Evolutionary conservation across 2,888 invertebrate species (phyloP).

Genomic region (Lepidochrysops patricia): DNA sequence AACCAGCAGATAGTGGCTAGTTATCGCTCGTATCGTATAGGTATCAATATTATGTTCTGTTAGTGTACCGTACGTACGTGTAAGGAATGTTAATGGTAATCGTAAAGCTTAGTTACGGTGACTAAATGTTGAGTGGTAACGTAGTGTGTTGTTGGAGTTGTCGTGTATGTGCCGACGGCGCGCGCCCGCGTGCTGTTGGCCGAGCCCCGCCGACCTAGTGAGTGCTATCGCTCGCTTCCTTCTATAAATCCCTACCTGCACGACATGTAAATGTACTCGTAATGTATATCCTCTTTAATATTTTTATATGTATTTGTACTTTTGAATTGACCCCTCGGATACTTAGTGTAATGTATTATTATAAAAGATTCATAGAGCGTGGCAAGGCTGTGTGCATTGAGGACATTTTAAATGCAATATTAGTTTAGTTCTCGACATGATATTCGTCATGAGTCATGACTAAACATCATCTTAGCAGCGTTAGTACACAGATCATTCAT

Average conservation of each 20-base stretch:
- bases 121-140: constrained; percentile 72
- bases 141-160: constrained; percentile 69
- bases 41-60: constrained; percentile 71
- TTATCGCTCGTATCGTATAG: constrained; percentile 70
- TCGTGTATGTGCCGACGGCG: constrained; percentile 50
- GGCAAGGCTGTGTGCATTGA: constrained; percentile 83
- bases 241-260: constrained; percentile 61
- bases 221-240: constrained; percentile 43
- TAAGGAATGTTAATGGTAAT: constrained; percentile 65
- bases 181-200: constrained; percentile 31
- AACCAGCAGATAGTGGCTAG: constrained; percentile 74
- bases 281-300: constrained; percentile 65
- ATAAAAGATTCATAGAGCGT: constrained; percentile 75
- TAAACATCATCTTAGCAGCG: constrained; percentile 60
- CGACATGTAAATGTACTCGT: constrained; percentile 63
- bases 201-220: constrained; percentile 34
- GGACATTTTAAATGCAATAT: constrained; percentile 72
- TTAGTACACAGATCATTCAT: constrained; percentile 61
- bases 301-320: constrained; percentile 67
- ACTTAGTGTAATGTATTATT: constrained; percentile 67
- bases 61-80: constrained; percentile 62
- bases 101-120: constrained; percentile 69
- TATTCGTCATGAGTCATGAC: constrained; percentile 60
- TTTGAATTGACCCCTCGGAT: constrained; percentile 69
- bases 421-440: constrained; percentile 67